Evolutionary conservation across 2,113 vertebrate genomes (phyloP).

Genomic region (Prietella phreatophila): DNA sequence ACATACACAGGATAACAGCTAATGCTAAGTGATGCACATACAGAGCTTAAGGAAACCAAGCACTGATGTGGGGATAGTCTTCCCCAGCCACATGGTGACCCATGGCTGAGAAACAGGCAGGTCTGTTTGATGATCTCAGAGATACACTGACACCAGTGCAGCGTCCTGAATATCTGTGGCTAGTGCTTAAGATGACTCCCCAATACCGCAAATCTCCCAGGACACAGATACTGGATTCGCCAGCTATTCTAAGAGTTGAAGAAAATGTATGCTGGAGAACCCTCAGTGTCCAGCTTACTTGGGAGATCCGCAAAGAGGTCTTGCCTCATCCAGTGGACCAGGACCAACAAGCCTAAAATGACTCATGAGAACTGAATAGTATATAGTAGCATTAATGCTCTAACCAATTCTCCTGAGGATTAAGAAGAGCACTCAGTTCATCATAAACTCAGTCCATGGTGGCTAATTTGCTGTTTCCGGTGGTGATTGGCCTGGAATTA

Average conservation of each 20-base stretch:
- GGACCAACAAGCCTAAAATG: background rate
- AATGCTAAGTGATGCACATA: background rate
- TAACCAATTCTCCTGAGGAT: background rate
- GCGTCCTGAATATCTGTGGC: background rate
- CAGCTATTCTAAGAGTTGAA: background rate
- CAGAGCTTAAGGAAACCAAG: background rate
- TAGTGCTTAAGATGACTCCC: background rate
- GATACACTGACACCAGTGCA: slow-evolving; percentile 10
- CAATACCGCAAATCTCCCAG: slow-evolving; percentile 12
- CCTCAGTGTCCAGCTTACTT: background rate
- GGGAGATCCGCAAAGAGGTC: background rate
- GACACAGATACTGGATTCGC: background rate
- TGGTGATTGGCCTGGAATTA: background rate
- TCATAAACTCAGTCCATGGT: background rate
- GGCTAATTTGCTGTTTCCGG: background rate
- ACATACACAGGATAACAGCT: background rate
- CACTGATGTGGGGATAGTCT: background rate
- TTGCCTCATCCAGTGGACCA: background rate
- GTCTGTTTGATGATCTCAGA: background rate
- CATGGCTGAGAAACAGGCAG: background rate
- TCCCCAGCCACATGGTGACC: background rate
- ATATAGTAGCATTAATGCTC: background rate
- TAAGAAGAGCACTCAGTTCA: background rate
- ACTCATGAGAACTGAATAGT: background rate
- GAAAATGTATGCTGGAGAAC: background rate